These are phyloP conservation scores for Miichthys miiuy DNA, from an alignment of 2,797 vertebrate genomes.

Conservation along the genomic window DNA sequence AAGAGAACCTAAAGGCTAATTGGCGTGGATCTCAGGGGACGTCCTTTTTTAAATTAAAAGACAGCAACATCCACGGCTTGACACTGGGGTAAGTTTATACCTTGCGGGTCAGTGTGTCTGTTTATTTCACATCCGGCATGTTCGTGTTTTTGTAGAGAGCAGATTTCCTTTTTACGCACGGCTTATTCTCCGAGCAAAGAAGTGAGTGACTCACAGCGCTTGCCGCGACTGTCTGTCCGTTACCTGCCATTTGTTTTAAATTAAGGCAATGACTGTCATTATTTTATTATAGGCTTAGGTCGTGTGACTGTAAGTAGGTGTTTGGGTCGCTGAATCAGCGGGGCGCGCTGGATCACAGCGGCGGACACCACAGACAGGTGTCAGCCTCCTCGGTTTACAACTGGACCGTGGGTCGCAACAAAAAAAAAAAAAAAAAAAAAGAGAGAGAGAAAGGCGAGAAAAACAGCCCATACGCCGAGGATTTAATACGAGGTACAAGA, in stretches of 20 bases:
- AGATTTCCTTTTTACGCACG: constrained; percentile 64
- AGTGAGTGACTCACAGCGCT: constrained; percentile 28
- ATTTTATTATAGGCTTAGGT: constrained; percentile 32
- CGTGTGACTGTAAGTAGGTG: constrained; percentile 22
- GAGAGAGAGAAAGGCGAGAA: constrained; percentile 18
- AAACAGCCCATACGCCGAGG: constrained; percentile 39
- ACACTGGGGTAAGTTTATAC: constrained; percentile 70
- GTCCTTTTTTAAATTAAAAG: constrained; percentile 28
- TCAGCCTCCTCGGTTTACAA: constrained; percentile 62
- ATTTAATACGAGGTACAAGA: constrained; percentile 61
- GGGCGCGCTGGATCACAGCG: constrained; percentile 46
- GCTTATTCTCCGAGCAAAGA: constrained; percentile 8
- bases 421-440: background rate
- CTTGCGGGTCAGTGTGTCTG: constrained; percentile 15
- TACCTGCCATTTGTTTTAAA: constrained; percentile 46
- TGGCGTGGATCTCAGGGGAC: constrained; percentile 63
- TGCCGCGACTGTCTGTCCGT: background rate
- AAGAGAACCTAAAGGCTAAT: constrained; percentile 33
- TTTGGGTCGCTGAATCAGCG: constrained; percentile 37
- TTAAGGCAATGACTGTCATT: constrained; percentile 44
- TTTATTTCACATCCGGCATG: constrained; percentile 13
- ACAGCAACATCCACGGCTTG: constrained; percentile 35
- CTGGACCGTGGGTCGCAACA: constrained; percentile 32
- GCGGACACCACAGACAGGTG: constrained; percentile 71
- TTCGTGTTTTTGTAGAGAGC: constrained; percentile 6